Evolutionary conservation across 1,140 invertebrate genomes (phyloP).

Genomic region (Aphelenchoides avenae): DNA sequence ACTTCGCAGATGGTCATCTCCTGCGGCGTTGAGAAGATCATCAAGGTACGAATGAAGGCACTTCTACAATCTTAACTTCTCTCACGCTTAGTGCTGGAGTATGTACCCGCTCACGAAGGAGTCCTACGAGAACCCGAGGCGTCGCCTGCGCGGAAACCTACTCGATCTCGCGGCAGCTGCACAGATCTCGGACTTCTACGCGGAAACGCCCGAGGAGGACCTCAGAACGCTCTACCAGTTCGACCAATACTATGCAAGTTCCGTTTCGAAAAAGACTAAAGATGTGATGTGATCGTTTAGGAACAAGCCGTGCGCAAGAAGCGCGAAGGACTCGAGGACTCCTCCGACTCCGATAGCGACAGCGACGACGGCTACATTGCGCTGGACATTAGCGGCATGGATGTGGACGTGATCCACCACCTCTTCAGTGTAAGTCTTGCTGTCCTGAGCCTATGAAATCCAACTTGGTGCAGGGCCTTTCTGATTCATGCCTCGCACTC

Average conservation of each 20-base stretch:
- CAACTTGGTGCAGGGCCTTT: too few relatives aligned
- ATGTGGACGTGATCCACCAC: too few relatives aligned
- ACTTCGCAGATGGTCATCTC: conserved; percentile 79
- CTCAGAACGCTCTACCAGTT: conserved; percentile 18
- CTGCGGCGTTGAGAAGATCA: conserved; percentile 88
- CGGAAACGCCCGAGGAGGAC: conserved; percentile 18
- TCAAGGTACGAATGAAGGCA: conserved; percentile 68
- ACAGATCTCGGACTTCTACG: neutral
- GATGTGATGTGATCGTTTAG: too few relatives aligned
- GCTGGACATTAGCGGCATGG: too few relatives aligned
- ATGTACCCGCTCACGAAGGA: neutral
- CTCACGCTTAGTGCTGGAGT: conserved; percentile 5
- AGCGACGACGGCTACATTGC: too few relatives aligned
- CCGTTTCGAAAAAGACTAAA: neutral
- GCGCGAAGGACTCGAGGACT: too few relatives aligned
- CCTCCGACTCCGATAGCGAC: too few relatives aligned
- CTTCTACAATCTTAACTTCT: neutral
- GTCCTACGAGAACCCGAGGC: neutral
- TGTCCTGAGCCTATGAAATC: too few relatives aligned
- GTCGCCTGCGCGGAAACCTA: neutral
- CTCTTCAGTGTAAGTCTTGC: too few relatives aligned
- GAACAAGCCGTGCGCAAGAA: too few relatives aligned
- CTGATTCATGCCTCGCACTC: too few relatives aligned
- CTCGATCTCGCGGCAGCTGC: neutral
- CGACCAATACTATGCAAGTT: conserved; percentile 12